phyloP scores from a whole-genome alignment of 1,140 invertebrate genomes.

The Sminthurinus signatus region DNA sequence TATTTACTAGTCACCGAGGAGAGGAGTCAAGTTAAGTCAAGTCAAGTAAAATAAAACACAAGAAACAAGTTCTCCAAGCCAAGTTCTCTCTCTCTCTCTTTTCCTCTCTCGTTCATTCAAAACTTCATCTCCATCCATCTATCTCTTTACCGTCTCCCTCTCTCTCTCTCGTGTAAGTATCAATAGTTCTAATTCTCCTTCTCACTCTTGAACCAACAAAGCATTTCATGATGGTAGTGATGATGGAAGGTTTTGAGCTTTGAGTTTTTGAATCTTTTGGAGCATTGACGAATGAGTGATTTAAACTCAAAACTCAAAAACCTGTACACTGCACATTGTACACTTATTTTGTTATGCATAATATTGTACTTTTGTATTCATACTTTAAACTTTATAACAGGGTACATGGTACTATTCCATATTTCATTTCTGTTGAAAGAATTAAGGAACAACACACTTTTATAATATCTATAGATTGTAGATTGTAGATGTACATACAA shows the following conservation, averaged over 20 bases:
- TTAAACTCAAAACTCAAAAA: too few relatives aligned
- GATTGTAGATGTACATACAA: too few relatives aligned
- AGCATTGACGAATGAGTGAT: background rate
- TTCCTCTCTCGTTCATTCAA: conserved; percentile 7
- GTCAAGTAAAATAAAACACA: conserved; percentile 1
- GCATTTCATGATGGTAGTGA: background rate
- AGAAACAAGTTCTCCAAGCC: background rate
- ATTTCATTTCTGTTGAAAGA: too few relatives aligned
- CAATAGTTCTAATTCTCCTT: background rate
- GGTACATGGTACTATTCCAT: too few relatives aligned
- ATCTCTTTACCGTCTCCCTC: background rate
- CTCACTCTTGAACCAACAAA: background rate
- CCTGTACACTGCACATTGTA: too few relatives aligned
- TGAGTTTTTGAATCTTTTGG: background rate
- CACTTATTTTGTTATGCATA: too few relatives aligned
- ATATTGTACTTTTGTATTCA: too few relatives aligned
- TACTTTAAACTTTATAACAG: too few relatives aligned
- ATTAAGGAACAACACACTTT: too few relatives aligned
- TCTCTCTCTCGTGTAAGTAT: background rate
- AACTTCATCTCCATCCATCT: background rate
- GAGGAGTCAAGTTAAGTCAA: background rate
- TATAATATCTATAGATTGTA: too few relatives aligned
- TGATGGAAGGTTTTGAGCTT: background rate
- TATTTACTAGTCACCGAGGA: too few relatives aligned
- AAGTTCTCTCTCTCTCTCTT: too few relatives aligned